Conservation (phyloP, 2,797 vertebrate species). For the Trichosurus vulpecula region DNA sequence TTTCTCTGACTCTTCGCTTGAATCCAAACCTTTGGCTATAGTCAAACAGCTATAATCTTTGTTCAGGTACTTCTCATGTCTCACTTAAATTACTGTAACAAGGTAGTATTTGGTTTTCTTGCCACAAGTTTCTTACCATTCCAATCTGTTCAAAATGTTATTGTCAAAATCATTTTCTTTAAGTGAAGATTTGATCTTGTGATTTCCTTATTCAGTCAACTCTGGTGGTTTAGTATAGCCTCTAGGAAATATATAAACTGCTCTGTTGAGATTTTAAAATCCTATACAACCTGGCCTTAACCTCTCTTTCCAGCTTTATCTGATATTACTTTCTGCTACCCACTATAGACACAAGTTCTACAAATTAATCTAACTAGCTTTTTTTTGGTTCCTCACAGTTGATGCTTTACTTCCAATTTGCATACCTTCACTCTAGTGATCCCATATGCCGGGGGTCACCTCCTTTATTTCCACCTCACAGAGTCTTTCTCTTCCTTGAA, state of each 20-base stretch:
- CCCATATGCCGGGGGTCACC: background rate
- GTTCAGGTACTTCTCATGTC: background rate
- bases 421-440: background rate
- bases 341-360: background rate
- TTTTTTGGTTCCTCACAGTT: background rate
- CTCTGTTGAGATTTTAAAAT: background rate
- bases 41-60: background rate
- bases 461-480: background rate
- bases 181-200: background rate
- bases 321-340: background rate
- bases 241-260: background rate
- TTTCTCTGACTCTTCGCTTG: background rate
- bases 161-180: background rate
- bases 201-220: background rate
- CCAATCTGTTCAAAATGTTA: background rate
- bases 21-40: background rate
- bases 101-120: background rate
- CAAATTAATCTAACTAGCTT: background rate
- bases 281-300: background rate
- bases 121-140: background rate
- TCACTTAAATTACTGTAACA: background rate
- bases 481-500: background rate
- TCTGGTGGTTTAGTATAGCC: background rate
- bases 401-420: background rate
- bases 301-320: background rate